These are phyloP conservation scores for Drosophila dunni DNA, from an alignment of 1,140 invertebrate genomes.

Conservation along the genomic window DNA sequence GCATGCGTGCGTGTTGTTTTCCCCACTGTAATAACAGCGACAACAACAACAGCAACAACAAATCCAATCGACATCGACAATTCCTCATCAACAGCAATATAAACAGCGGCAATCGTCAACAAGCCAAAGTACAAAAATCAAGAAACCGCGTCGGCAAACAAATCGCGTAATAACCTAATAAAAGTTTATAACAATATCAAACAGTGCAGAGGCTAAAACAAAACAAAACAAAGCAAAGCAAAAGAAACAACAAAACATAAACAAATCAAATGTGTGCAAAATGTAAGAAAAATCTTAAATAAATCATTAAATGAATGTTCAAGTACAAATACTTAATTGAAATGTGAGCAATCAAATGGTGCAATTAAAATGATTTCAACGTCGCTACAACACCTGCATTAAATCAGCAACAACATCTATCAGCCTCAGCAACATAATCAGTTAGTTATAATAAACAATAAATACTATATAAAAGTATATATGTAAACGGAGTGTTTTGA, in stretches of 20 bases:
- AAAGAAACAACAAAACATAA: slow-evolving; percentile 47
- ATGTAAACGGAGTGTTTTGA: not conserved
- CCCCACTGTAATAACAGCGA: slow-evolving; percentile 30
- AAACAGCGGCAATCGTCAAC: slow-evolving; percentile 39
- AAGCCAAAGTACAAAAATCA: slow-evolving; percentile 53
- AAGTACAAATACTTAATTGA: slow-evolving; percentile 4
- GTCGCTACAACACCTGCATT: not conserved
- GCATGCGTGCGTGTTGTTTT: slow-evolving; percentile 25
- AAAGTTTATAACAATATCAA: slow-evolving; percentile 20
- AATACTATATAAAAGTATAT: not conserved
- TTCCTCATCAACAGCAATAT: slow-evolving; percentile 49
- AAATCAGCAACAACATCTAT: slow-evolving; percentile 30
- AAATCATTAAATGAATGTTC: slow-evolving; percentile 7
- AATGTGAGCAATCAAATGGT: slow-evolving; percentile 14
- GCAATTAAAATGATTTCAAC: slow-evolving; percentile 56
- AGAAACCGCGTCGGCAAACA: slow-evolving; percentile 67
- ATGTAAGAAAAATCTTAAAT: slow-evolving; percentile 36
- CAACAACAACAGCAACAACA: slow-evolving; percentile 40
- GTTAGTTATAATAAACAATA: not conserved
- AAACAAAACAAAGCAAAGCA: slow-evolving; percentile 34
- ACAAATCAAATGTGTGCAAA: slow-evolving; percentile 45
- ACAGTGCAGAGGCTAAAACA: slow-evolving; percentile 12
- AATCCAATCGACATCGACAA: slow-evolving; percentile 35
- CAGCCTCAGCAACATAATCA: slow-evolving; percentile 26
- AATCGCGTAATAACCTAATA: slow-evolving; percentile 40